phyloP scores from a whole-genome alignment of 1,140 invertebrate genomes.

The Drosophila lowei region DNA sequence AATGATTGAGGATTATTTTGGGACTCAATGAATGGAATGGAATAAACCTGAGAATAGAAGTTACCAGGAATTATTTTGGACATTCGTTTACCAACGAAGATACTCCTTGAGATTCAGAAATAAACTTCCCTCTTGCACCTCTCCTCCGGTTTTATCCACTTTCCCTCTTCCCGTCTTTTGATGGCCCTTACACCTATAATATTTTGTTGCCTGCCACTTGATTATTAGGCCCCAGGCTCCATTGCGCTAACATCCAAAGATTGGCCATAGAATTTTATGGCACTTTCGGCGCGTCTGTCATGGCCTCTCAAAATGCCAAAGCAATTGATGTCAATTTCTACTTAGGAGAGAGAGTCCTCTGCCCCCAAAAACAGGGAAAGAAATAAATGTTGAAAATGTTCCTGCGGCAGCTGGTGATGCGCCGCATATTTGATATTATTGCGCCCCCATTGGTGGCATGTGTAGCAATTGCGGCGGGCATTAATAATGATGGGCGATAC shows the following conservation, averaged over 20 bases:
- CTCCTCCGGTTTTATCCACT: too few relatives aligned
- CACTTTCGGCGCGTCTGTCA: slow-evolving; percentile 55
- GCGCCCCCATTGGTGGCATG: slow-evolving; percentile 8
- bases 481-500: slow-evolving; percentile 57
- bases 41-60: too few relatives aligned
- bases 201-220: slow-evolving; percentile 18
- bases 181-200: slow-evolving; percentile 9
- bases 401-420: slow-evolving; percentile 63
- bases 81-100: too few relatives aligned
- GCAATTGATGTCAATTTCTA: slow-evolving; percentile 78
- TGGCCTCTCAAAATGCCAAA: slow-evolving; percentile 47
- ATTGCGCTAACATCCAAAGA: slow-evolving; percentile 72
- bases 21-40: too few relatives aligned
- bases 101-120: too few relatives aligned
- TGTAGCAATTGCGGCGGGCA: slow-evolving; percentile 48
- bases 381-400: slow-evolving; percentile 62
- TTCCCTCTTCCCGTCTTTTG: background rate
- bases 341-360: slow-evolving; percentile 37
- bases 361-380: slow-evolving; percentile 15
- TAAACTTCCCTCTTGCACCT: too few relatives aligned
- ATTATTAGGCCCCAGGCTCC: slow-evolving; percentile 59
- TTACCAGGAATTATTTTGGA: too few relatives aligned
- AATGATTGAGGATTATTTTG: too few relatives aligned
- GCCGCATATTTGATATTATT: slow-evolving; percentile 76
- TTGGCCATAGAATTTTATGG: slow-evolving; percentile 77